Evolutionary conservation across 1,140 invertebrate genomes (phyloP), one percentile per base, ranked within the genome.

Genomic region (Glomeris maerens): DNA sequence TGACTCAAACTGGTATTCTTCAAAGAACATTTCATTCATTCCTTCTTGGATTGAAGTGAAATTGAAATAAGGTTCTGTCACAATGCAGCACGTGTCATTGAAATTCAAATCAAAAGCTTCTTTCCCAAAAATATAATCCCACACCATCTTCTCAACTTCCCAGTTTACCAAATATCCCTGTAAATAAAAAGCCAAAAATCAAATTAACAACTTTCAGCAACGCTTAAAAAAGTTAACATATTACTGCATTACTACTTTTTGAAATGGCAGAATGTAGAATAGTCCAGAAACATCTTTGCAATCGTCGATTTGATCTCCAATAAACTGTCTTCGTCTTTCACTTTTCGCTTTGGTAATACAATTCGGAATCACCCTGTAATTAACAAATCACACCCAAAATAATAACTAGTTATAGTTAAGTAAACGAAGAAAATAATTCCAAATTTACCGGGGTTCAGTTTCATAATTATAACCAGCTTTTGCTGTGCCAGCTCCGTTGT

Each of bases 311-410:
- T 88, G 89, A 66, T 86, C 83, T 0, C 86, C 93, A 40, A 98
- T 80, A 64, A 97, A 99, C 1, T 88, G 80, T 50, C 94, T 74
- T 1, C 92, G 77, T 46, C 88, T 70, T 65, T 98, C 94, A 58
- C 84, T 92, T 68, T 97, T 97, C 0, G 91, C 90, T 75, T 99
- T 99, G 76, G 93, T 93, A 27, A 98, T 89, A 60, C 88, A 92
- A 67, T 99, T 99, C 2, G 91, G 90, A 57, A 97, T 77, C 14
- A 88, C 60, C 63, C 84, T 42, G 40, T 5, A 42, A 42, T 5
- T 42, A 42, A 21, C 5, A 5, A 25, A 42, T 5, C 5, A 42
- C 25, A 21, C 10, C 5, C 17, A 42, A 17, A 17, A 5, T 5
- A 21, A 7, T 4, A 7, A 17, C 20, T 42, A 42, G 4, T 42